Evolutionary conservation across 2,113 vertebrate genomes (phyloP).

Genomic region (Oncorhynchus kisutch): DNA sequence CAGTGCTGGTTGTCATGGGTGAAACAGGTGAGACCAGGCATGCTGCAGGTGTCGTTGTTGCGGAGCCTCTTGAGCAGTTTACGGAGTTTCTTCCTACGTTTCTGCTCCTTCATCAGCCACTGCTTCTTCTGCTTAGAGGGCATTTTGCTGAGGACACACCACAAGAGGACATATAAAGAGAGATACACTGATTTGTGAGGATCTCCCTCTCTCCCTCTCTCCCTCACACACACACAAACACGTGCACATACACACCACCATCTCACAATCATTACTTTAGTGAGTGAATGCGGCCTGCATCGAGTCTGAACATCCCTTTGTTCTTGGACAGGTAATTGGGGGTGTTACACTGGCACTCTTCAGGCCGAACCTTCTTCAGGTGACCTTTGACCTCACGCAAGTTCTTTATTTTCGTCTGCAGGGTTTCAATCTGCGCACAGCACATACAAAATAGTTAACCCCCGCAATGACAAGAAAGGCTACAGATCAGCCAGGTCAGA

Average conservation of each 20-base stretch:
- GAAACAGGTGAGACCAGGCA: constrained; percentile 97
- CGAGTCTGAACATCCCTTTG: constrained; percentile 79
- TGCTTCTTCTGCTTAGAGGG: constrained; percentile 82
- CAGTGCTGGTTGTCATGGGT: constrained; percentile 98
- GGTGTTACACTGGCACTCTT: constrained; percentile 88
- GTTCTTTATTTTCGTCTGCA: constrained; percentile 98
- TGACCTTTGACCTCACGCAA: constrained; percentile 92
- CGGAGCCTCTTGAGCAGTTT: constrained; percentile 92
- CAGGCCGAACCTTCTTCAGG: constrained; percentile 88
- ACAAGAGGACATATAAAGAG: background rate
- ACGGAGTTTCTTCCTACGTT: constrained; percentile 90
- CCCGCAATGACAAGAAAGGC: background rate
- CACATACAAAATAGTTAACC: background rate
- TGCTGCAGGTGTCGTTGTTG: constrained; percentile 95
- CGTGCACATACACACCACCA: background rate
- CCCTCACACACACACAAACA: background rate
- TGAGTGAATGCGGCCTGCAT: constrained; percentile 74
- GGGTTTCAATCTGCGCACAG: constrained; percentile 85
- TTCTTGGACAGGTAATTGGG: constrained; percentile 81
- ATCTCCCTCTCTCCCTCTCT: background rate
- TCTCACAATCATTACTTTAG: constrained; percentile 75
- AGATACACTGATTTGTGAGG: background rate
- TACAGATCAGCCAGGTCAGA: no score
- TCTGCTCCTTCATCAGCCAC: constrained; percentile 90
- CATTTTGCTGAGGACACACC: constrained; percentile 66